phyloP scores from a whole-genome alignment of 2,797 vertebrate species.

The Podargus strigoides region DNA sequence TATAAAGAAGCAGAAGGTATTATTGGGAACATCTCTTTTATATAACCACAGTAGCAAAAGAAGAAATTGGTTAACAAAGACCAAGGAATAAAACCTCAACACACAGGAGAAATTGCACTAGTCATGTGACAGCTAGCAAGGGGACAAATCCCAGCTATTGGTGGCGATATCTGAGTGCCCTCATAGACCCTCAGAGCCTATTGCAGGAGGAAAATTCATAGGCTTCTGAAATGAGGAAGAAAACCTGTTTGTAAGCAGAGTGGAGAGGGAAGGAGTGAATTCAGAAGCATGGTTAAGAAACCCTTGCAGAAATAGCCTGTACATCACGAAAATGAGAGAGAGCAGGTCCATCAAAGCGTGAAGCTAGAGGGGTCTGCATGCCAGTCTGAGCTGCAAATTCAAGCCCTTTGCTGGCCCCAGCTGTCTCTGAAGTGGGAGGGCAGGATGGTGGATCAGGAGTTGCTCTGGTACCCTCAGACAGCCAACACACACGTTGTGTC shows the following conservation, averaged over 20 bases:
- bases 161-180: too few relatives aligned
- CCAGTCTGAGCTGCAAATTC: background rate
- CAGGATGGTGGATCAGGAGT: background rate
- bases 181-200: background rate
- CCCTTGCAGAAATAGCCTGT: background rate
- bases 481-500: fast-evolving
- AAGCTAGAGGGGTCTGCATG: background rate
- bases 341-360: background rate
- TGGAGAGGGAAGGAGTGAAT: background rate
- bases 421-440: background rate
- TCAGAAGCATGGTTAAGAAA: background rate
- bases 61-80: background rate
- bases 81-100: background rate
- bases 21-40: background rate
- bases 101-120: background rate
- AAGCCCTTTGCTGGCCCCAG: background rate
- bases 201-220: background rate
- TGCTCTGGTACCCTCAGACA: background rate
- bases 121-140: background rate
- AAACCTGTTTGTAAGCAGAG: background rate
- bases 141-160: background rate
- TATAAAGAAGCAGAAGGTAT: background rate
- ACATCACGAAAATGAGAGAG: background rate
- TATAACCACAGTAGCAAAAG: background rate
- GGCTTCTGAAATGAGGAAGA: background rate